Base-by-base conservation (phyloP, 2,797 vertebrate genomes). In the Paramormyrops hopkinsi region DNA sequence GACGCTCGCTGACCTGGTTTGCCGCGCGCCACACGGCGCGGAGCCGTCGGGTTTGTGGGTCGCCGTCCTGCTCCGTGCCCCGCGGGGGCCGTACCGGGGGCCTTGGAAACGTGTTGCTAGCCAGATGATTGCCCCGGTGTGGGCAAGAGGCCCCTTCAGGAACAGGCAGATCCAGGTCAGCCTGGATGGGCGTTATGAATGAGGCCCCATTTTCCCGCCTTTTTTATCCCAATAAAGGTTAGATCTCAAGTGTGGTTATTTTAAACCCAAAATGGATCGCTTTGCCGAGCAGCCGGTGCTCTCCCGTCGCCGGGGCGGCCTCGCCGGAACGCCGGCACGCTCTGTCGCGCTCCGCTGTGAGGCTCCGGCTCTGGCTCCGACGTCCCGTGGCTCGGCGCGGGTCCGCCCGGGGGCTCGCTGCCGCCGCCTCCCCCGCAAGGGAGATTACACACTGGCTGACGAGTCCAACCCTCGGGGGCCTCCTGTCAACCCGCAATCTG, bases 151-250 rank as follows among this genome's bases (percentile, higher is more conserved):
- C 94, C 95, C 95, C 95, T 95, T 93, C 94, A 95, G 95, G 95
- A 95, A 94, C 93, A 93, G 94, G 92, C 89, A 95, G 95, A 96
- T 96, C 95, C 95, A 96, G 96, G 96, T 96, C 96, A 96, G 93
- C 93, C 94, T 93, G 95, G 93, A 93, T 51, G 93, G 94, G 91
- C 94, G 37, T 94, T 93, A 93, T 95, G 95, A 96, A 96, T 94
- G 95, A 95, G 95, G 92, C 92, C 95, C 94, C 95, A 93, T 94
- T 93, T 94, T 94, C 94, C 93, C 93, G 94, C 93, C 94, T 95
- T 96, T 96, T 95, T 96, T 96, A 95, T 96, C 96, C 95, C 94
- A 94, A 93, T 95, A 96, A 96, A 96, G 95, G 96, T 96, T 96
- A 96, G 95, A 95, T 96, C 96, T 96, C 95, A 93, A 94, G 95